These are phyloP conservation scores for Pipistrellus kuhlii DNA, from an alignment of 2,797 vertebrate species.

Conservation along the genomic window DNA sequence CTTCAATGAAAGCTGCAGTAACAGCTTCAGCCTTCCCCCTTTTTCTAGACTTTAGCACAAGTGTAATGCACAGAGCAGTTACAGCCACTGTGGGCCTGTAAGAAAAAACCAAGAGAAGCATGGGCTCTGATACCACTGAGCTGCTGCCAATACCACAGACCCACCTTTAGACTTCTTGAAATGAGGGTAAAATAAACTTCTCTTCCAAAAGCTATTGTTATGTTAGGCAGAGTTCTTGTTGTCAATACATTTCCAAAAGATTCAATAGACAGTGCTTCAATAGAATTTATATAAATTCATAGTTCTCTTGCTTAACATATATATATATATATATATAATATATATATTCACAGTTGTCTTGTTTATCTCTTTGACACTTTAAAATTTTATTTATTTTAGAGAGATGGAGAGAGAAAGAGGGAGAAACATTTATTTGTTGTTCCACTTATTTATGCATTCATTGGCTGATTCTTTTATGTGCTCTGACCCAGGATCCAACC, in stretches of 20 bases:
- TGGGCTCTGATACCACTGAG: neutral
- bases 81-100: neutral
- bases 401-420: too few species aligned
- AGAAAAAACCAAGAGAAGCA: neutral
- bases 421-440: too few species aligned
- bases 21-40: neutral
- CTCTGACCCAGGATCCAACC: too few species aligned
- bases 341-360: too few species aligned
- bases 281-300: too few species aligned
- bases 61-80: neutral
- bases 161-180: neutral
- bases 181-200: neutral
- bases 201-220: neutral
- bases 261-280: neutral
- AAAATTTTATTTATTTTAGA: too few species aligned
- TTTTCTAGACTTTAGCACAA: neutral
- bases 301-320: too few species aligned
- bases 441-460: too few species aligned
- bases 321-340: too few species aligned
- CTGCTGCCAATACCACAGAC: neutral
- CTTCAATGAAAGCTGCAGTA: neutral
- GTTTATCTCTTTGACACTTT: neutral
- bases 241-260: neutral
- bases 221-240: neutral
- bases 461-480: too few species aligned